Percentiles rank a stretch among this genome's conserved stretches.
Evolutionary conservation across 2,888 invertebrate species (phyloP).

Genomic region (Lypha dubia): DNA sequence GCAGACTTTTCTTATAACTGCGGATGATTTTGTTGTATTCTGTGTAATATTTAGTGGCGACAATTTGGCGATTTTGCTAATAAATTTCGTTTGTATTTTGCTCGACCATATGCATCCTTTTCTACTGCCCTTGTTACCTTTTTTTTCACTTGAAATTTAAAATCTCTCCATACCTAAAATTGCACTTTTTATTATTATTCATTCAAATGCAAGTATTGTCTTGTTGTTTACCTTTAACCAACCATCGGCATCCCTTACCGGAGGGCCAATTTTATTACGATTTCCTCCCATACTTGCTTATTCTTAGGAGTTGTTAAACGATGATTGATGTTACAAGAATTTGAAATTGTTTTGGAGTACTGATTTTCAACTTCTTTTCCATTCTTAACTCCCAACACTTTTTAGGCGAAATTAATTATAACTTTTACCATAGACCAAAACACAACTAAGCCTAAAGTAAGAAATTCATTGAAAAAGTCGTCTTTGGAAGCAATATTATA

Average conservation of each 20-base stretch:
- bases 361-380: constrained; percentile 23
- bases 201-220: neutral
- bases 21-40: neutral
- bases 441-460: too few species aligned
- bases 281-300: constrained; percentile 31
- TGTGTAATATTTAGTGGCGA: neutral
- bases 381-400: neutral
- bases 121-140: constrained; percentile 6
- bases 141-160: constrained; percentile 36
- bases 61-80: neutral
- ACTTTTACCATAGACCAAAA: too few species aligned
- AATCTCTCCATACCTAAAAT: constrained; percentile 52
- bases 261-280: constrained; percentile 31
- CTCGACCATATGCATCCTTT: neutral
- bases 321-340: constrained; percentile 3
- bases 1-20: constrained; percentile 35
- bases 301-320: neutral
- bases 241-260: constrained; percentile 16
- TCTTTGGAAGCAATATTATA: too few species aligned
- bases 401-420: too few species aligned
- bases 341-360: constrained; percentile 16
- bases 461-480: too few species aligned
- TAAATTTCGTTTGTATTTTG: neutral
- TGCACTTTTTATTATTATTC: neutral
- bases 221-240: constrained; percentile 34